Percentiles rank a stretch among this genome's conserved stretches.
These are phyloP conservation scores for Penaeus chinensis DNA, from an alignment of 1,140 invertebrate species.

Conservation along the genomic window DNA sequence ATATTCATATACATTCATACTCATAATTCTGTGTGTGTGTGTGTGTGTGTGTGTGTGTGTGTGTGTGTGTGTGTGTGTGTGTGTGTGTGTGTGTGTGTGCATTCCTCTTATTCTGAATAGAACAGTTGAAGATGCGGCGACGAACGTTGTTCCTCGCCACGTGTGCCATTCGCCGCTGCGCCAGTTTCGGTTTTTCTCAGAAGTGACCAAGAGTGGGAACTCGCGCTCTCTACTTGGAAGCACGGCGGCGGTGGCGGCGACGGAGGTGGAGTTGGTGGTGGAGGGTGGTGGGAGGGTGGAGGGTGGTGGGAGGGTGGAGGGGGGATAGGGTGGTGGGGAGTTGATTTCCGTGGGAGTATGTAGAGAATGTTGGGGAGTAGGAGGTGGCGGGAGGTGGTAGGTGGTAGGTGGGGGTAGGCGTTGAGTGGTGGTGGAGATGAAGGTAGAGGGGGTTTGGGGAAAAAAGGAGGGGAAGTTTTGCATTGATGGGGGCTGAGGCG, in stretches of 20 bases:
- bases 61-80: neutral
- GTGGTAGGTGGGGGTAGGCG: neutral
- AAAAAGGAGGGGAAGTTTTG: neutral
- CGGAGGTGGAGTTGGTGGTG: no score
- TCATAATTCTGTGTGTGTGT: no score
- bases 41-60: neutral
- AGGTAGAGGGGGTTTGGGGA: neutral
- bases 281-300: no score
- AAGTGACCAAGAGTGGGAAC: no score
- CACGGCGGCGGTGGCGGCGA: no score
- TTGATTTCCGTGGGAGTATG: neutral
- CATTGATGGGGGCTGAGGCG: neutral
- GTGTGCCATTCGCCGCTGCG: no score
- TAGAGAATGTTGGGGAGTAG: neutral
- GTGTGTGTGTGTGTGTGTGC: neutral
- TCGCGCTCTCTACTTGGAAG: no score
- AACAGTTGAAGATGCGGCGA: no score
- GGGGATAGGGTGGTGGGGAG: neutral
- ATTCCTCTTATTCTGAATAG: neutral
- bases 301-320: no score
- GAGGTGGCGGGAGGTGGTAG: neutral
- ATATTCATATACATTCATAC: no score
- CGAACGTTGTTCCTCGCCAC: no score
- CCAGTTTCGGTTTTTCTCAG: no score
- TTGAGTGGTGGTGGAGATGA: neutral